A percentile compares a stretch with the other conserved stretches of the same genome.
These are phyloP conservation scores for Pimpla rufipes DNA, from an alignment of 2,888 invertebrate genomes.

Conservation along the genomic window DNA sequence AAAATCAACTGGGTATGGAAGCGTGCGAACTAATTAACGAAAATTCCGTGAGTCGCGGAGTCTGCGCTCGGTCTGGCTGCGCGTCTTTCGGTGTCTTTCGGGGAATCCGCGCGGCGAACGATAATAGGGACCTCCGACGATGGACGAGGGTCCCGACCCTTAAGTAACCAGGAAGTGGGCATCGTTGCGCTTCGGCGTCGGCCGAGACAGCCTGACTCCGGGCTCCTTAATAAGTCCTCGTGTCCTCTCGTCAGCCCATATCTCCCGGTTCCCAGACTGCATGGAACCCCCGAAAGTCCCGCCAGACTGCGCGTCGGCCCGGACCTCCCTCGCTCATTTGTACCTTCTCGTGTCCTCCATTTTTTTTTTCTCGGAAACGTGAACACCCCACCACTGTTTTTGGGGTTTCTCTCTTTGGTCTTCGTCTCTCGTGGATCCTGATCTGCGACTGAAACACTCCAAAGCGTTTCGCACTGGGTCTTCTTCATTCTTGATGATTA, in stretches of 20 bases:
- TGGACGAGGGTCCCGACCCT: constrained; percentile 56
- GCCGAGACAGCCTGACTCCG: constrained; percentile 36
- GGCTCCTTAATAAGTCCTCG: constrained; percentile 59
- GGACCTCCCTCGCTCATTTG: constrained; percentile 15
- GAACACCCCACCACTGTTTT: constrained; percentile 54
- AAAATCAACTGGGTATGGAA: constrained; percentile 55
- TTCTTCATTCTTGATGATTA: too few relatives aligned
- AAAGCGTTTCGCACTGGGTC: constrained; percentile 57
- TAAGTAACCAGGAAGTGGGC: constrained; percentile 65
- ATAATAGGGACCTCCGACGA: constrained; percentile 44
- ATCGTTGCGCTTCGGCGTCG: constrained; percentile 35
- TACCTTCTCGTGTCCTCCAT: constrained; percentile 30
- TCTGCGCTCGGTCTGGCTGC: constrained; percentile 33
- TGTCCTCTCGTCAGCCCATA: constrained; percentile 50
- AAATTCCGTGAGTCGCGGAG: constrained; percentile 59
- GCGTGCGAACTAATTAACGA: constrained; percentile 72
- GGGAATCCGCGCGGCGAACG: constrained; percentile 17
- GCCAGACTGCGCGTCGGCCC: constrained; percentile 69
- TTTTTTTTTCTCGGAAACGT: constrained; percentile 53
- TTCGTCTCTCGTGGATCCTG: constrained; percentile 5
- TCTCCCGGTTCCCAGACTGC: constrained; percentile 47
- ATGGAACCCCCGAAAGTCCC: constrained; percentile 58
- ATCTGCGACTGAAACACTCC: constrained; percentile 14
- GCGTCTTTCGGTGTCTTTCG: constrained; percentile 63
- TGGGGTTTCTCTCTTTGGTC: constrained; percentile 36